Evolutionary conservation across 2,797 vertebrate genomes (phyloP), one percentile per base, ranked within the genome.

Genomic region (Netta rufina): DNA sequence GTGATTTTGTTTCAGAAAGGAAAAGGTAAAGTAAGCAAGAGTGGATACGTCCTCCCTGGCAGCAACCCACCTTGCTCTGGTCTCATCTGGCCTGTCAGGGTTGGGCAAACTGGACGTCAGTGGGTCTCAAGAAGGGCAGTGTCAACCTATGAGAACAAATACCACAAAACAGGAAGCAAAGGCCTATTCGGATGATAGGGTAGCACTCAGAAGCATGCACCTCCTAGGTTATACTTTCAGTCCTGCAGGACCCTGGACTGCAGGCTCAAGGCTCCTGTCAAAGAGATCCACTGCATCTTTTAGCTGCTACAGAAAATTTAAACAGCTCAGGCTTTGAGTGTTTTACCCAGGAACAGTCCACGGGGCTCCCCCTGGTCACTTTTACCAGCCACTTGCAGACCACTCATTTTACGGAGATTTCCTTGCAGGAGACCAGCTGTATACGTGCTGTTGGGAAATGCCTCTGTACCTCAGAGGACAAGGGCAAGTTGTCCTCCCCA

Each of bases 11-110:
- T 8, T 62, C 70, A 91, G 56, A 94, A 96, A 96, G 53, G 49
- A 95, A 95, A 88, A 96, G 30, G 27, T 13, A 65, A 33, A 60
- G 45, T 84, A 96, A 96, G 69, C 85, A 95, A 94, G 54, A 13
- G 45, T 45, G 43, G 43, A 45, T 6, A 9, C 12, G 14, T 53
- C 56, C 17, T 79, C 15, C 7, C 20, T 77, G 39, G n/a, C 39
- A 71, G 60, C 0, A 3, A 66, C 17, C 25, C 17, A 14, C 8
- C 33, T 84, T 0, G 0, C 28, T 32, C 76, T 64, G 27, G 21
- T 58, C 66, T 78, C 16, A 12, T 24, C 39, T 67, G 36, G 89
- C n/a, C n/a, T 60, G 53, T 43, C 41, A 85, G 9, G 12, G 13
- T 7, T 9, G 65, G 71, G 51, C 9, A 76, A 73, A 83, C 32